Percentiles rank a stretch among this genome's conserved stretches.
Evolutionary conservation across 2,797 vertebrate species (phyloP).

Genomic region (Clarias platycephalus): DNA sequence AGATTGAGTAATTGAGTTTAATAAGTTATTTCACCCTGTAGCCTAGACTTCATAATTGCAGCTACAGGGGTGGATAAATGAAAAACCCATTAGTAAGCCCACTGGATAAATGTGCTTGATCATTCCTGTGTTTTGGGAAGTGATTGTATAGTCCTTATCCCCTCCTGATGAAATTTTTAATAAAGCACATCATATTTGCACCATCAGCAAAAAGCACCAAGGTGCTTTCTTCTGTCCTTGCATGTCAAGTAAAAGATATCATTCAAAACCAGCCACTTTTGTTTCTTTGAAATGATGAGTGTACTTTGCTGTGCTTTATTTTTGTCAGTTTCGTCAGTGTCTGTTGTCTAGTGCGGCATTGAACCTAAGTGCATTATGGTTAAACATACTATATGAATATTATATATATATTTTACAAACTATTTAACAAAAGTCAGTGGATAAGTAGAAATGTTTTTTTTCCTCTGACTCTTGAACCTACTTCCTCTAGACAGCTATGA

Average conservation of each 20-base stretch:
- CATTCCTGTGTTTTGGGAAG: conserved; percentile 2
- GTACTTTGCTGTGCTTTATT: not conserved
- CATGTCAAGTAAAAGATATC: not conserved
- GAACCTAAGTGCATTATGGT: not conserved
- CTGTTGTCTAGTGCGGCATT: not conserved
- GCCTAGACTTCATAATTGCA: conserved; percentile 2
- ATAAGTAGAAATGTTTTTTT: not conserved
- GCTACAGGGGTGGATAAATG: conserved; percentile 9
- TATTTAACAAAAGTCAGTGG: not conserved
- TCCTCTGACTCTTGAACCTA: not conserved
- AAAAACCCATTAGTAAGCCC: not conserved
- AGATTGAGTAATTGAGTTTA: conserved; percentile 2
- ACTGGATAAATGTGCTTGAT: not conserved
- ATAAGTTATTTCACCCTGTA: not conserved
- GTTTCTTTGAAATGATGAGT: not conserved
- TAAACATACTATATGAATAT: not conserved
- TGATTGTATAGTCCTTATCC: not conserved
- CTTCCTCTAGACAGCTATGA: not conserved
- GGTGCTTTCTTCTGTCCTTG: not conserved
- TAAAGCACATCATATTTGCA: not conserved
- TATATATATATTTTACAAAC: not conserved
- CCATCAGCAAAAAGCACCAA: not conserved
- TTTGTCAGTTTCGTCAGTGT: not conserved
- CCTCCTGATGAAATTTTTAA: not conserved
- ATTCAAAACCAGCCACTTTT: not conserved